Conservation (phyloP, 2,797 vertebrate genomes). For the Mastacembelus armatus region DNA sequence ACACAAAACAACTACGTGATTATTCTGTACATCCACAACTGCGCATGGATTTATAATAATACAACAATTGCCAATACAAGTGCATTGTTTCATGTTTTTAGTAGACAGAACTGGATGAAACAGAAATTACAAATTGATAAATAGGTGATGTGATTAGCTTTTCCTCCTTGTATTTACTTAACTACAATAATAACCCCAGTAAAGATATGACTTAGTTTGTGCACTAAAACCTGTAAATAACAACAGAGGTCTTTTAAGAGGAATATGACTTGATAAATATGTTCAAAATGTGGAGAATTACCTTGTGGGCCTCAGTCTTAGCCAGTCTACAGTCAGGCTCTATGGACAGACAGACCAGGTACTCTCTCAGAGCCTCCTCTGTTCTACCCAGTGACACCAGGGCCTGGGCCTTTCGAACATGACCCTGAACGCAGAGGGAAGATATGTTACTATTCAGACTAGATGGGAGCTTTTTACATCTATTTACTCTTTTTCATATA, state of each 20-base stretch:
- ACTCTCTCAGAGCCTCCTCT: slow-evolving; percentile 91
- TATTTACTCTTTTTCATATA: too few relatives aligned
- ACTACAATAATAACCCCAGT: too few relatives aligned
- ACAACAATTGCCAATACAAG: too few relatives aligned
- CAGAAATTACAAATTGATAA: too few relatives aligned
- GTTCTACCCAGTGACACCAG: slow-evolving; percentile 87
- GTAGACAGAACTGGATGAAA: not conserved
- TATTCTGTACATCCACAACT: too few relatives aligned
- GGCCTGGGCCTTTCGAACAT: slow-evolving; percentile 90
- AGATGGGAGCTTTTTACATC: not conserved
- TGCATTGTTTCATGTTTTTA: too few relatives aligned
- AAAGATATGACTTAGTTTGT: too few relatives aligned
- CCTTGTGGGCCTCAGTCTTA: slow-evolving; percentile 88
- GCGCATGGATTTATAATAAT: too few relatives aligned
- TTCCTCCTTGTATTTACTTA: too few relatives aligned
- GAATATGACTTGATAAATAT: not conserved
- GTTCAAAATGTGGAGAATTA: slow-evolving; percentile 54
- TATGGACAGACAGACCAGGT: slow-evolving; percentile 89
- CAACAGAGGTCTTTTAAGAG: not conserved
- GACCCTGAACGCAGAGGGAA: slow-evolving; percentile 81
- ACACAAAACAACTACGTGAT: not conserved
- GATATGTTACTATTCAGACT: not conserved
- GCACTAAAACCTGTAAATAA: not conserved
- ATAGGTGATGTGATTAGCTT: too few relatives aligned
- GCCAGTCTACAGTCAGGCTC: slow-evolving; percentile 88